A percentile compares a stretch with the other conserved stretches of the same genome.
phyloP scores from a whole-genome alignment of 2,888 invertebrate genomes.

The Macaria notata region DNA sequence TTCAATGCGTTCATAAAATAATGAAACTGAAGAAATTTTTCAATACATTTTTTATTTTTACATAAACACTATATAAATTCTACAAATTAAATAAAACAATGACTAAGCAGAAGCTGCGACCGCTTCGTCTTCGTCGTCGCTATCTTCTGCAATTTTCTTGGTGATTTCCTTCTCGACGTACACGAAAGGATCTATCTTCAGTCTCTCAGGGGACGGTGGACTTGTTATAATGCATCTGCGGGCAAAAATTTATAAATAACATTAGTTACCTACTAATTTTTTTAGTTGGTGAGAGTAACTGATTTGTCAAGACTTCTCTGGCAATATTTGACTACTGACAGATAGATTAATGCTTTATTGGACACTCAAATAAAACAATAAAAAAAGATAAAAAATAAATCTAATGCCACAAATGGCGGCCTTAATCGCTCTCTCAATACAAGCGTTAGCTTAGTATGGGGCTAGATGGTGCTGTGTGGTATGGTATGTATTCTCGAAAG shows the following conservation, averaged over 20 bases:
- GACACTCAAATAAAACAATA: too few relatives aligned
- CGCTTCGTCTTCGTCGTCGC: slow-evolving; percentile 68
- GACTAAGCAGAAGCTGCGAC: slow-evolving; percentile 51
- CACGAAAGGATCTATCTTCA: slow-evolving; percentile 86
- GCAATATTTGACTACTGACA: too few relatives aligned
- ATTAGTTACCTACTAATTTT: too few relatives aligned
- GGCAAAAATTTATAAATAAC: background rate
- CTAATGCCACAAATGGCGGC: too few relatives aligned
- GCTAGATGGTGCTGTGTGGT: too few relatives aligned
- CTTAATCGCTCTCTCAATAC: too few relatives aligned
- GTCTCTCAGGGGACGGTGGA: slow-evolving; percentile 84
- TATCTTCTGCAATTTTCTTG: slow-evolving; percentile 68
- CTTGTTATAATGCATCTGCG: slow-evolving; percentile 84
- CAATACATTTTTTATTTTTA: slow-evolving; percentile 12
- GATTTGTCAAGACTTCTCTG: too few relatives aligned
- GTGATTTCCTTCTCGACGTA: slow-evolving; percentile 66
- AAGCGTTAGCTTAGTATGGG: too few relatives aligned
- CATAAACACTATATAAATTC: slow-evolving; percentile 19
- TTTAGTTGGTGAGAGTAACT: too few relatives aligned
- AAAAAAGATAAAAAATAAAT: too few relatives aligned
- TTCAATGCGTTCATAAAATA: background rate
- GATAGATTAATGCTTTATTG: too few relatives aligned
- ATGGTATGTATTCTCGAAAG: too few relatives aligned
- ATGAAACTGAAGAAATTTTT: background rate
- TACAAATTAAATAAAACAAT: slow-evolving; percentile 22